These are phyloP conservation scores for Sitta carolinensis DNA, from an alignment of 2,797 vertebrate genomes.

Conservation along the genomic window DNA sequence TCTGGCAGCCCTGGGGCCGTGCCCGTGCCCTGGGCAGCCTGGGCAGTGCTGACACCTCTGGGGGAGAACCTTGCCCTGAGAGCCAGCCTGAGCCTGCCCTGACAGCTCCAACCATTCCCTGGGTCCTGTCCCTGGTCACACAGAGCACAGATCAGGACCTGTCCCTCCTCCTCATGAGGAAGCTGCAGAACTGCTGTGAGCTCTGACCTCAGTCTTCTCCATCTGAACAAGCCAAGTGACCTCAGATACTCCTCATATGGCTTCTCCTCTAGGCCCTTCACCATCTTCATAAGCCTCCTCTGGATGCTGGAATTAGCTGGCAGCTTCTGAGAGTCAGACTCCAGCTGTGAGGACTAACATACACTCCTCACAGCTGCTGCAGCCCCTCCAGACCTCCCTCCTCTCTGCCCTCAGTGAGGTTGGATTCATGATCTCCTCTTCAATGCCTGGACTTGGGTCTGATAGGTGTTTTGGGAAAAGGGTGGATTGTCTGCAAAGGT, in stretches of 20 bases:
- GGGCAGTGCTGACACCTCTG: rapidly evolving
- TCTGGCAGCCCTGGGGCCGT: neutral
- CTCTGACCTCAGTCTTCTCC: neutral
- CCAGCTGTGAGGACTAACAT: neutral
- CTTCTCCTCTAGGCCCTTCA: neutral
- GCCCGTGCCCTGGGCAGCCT: neutral
- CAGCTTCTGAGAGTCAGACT: neutral
- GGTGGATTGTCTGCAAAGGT: neutral
- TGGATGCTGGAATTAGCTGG: neutral
- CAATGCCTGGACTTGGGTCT: neutral
- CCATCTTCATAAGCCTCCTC: neutral
- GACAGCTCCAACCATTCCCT: neutral
- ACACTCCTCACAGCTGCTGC: neutral
- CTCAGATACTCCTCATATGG: neutral
- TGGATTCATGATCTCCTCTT: neutral
- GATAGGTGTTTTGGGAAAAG: neutral
- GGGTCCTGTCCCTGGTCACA: neutral
- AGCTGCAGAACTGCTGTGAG: neutral
- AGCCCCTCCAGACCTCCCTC: neutral
- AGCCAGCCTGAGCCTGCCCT: rapidly evolving
- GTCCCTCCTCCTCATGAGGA: rapidly evolving
- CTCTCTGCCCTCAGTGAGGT: neutral
- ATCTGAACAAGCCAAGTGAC: neutral
- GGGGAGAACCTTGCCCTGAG: neutral
- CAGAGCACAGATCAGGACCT: neutral